Percentiles rank a stretch among this genome's conserved stretches.
Conservation (phyloP, 2,113 vertebrate species). For the Parus major region DNA sequence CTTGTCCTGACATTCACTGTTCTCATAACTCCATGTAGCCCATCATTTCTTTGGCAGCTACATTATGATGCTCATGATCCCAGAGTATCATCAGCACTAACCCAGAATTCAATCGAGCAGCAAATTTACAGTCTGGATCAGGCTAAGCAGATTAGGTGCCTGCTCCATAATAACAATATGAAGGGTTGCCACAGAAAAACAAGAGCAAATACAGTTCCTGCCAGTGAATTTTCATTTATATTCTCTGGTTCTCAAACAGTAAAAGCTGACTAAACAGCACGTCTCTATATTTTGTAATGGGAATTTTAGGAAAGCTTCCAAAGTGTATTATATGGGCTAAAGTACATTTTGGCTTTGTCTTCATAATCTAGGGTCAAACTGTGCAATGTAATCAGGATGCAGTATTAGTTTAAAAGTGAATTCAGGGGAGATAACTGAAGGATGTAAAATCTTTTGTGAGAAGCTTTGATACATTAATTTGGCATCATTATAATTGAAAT, state of each 20-base stretch:
- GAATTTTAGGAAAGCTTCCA: neutral
- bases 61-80: neutral
- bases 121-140: slow-evolving; percentile 32
- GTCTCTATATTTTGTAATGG: neutral
- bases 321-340: neutral
- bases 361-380: neutral
- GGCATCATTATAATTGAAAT: neutral
- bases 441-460: neutral
- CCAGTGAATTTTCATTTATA: neutral
- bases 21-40: neutral
- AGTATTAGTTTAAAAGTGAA: neutral
- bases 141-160: slow-evolving; percentile 11
- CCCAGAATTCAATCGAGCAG: slow-evolving; percentile 8
- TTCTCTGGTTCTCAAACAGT: neutral
- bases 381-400: neutral
- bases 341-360: neutral
- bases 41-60: neutral
- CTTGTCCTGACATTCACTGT: neutral
- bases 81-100: neutral
- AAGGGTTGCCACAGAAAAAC: neutral
- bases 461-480: neutral
- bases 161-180: neutral
- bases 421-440: neutral
- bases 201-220: neutral
- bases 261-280: neutral